A percentile compares a stretch with the other conserved stretches of the same genome.
These are phyloP conservation scores for Cheilinus undulatus DNA, from an alignment of 2,113 vertebrate species.

Conservation along the genomic window DNA sequence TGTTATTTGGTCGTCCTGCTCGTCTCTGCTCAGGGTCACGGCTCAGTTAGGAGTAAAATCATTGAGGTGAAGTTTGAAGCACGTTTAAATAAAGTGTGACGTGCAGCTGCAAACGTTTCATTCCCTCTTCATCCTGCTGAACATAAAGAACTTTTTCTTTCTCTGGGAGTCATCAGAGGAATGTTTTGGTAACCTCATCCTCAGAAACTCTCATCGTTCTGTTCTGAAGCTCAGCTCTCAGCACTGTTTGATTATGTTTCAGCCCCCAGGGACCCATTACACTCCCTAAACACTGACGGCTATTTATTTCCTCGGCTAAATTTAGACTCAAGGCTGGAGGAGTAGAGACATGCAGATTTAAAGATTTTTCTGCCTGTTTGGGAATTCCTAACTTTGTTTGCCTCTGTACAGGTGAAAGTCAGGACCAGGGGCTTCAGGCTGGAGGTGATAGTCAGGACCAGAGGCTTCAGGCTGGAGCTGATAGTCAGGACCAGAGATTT, in stretches of 20 bases:
- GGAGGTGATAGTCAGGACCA: too few relatives aligned
- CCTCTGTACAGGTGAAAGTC: too few relatives aligned
- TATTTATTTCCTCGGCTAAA: slow-evolving; percentile 43
- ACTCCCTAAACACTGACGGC: slow-evolving; percentile 5
- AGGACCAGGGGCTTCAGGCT: too few relatives aligned
- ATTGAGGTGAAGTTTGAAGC: background rate
- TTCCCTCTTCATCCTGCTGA: slow-evolving; percentile 20
- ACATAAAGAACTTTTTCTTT: slow-evolving; percentile 37
- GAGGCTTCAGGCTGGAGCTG: too few relatives aligned
- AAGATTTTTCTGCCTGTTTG: background rate
- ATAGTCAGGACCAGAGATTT: too few relatives aligned
- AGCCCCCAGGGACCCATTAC: slow-evolving; percentile 34
- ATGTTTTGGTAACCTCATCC: slow-evolving; percentile 34
- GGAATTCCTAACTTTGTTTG: too few relatives aligned
- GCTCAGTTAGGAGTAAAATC: too few relatives aligned
- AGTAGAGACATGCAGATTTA: background rate
- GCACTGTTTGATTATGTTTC: slow-evolving; percentile 49
- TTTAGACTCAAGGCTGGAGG: slow-evolving; percentile 3
- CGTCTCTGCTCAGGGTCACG: too few relatives aligned
- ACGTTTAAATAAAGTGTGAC: background rate
- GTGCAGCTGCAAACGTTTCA: slow-evolving; percentile 27
- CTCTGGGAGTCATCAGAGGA: slow-evolving; percentile 32
- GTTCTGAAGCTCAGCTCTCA: slow-evolving; percentile 10
- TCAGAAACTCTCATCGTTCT: slow-evolving; percentile 27
- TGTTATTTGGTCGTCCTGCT: too few relatives aligned